phyloP scores from a whole-genome alignment of 2,888 invertebrate genomes.

The Calliphora vomitoria region DNA sequence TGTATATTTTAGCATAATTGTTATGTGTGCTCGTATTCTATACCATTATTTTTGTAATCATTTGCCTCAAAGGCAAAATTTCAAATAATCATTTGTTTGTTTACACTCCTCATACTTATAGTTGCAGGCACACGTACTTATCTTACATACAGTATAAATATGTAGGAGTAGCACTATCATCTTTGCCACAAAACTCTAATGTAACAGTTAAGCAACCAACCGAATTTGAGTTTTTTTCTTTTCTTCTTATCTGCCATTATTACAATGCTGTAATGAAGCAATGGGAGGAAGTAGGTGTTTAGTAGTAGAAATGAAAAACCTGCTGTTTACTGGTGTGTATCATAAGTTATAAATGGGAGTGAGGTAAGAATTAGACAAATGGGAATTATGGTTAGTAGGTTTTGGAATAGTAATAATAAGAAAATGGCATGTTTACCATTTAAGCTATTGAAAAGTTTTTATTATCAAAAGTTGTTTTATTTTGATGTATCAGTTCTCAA shows the following conservation, averaged over 20 bases:
- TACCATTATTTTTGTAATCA: slow-evolving; percentile 61
- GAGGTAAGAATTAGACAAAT: background rate
- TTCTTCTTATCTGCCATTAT: background rate
- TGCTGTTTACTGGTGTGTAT: background rate
- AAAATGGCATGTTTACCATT: background rate
- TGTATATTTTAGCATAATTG: slow-evolving; percentile 55
- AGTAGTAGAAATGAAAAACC: background rate
- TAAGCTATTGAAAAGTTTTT: no score
- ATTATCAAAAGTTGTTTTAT: no score
- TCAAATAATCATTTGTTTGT: slow-evolving; percentile 50
- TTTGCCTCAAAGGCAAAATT: slow-evolving; percentile 59
- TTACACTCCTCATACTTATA: background rate
- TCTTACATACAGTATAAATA: background rate
- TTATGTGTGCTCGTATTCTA: slow-evolving; percentile 37
- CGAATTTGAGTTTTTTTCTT: slow-evolving; percentile 21
- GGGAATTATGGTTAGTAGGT: background rate
- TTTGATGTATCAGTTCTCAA: no score
- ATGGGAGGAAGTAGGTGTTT: background rate
- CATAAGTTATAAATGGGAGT: background rate
- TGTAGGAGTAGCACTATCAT: slow-evolving; percentile 67
- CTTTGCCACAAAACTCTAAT: slow-evolving; percentile 41
- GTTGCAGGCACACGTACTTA: background rate
- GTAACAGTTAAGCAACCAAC: slow-evolving; percentile 62
- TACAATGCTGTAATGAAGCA: background rate
- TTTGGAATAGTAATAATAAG: background rate